Evolutionary conservation across 92 coral and sea anemone genomes (phyloP), one percentile per base, ranked within the genome.

Genomic region (Palythoa caribaeorum): DNA sequence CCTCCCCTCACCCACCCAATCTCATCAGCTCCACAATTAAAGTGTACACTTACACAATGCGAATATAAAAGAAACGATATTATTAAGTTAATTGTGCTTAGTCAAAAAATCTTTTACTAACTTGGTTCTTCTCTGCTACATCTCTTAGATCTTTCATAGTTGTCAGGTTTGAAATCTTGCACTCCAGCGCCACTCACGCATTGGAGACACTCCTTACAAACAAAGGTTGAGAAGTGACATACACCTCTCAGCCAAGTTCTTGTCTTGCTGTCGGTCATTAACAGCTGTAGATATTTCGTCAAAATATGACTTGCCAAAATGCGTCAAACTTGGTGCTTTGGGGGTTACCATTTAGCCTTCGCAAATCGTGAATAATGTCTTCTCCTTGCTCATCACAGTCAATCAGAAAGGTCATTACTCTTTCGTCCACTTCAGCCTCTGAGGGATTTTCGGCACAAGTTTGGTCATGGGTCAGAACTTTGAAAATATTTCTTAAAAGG

Each of bases 161-260:
- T 66, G 38, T 66, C 28, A 28, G 28, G 28, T 28, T 66, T 66
- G 72, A 66, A 66, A 66, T 66, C 72, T 66, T 66, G 72, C 12
- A 7, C 72, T 66, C 38, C 38, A 66, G 72, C 39, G 2, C 5
- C 72, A 15, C 37, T 19, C 72, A 35, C 72, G 72, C 72, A 66
- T 66, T 1, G 37, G 72, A 52, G 72, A 21, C 72, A 19, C 72
- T 20, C 72, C 38, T 66, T 66, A 9, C 38, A 66, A 66, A 21
- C 72, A 66, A 66, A 66, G 72, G 72, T 66, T 66, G 72, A 66
- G 39, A 20, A 66, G 72, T 66, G 72, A 66, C 72, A 66, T 66
- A 19, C 72, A 66, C 72, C 72, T 20, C 72, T 66, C 72, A 66
- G 72, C 39, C 72, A 66, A 66, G 38, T 66, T 76, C 38, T 76